Evolutionary conservation across 2,113 vertebrate genomes (phyloP), one percentile per base, ranked within the genome.

Genomic region (Heteronetta atricapilla): DNA sequence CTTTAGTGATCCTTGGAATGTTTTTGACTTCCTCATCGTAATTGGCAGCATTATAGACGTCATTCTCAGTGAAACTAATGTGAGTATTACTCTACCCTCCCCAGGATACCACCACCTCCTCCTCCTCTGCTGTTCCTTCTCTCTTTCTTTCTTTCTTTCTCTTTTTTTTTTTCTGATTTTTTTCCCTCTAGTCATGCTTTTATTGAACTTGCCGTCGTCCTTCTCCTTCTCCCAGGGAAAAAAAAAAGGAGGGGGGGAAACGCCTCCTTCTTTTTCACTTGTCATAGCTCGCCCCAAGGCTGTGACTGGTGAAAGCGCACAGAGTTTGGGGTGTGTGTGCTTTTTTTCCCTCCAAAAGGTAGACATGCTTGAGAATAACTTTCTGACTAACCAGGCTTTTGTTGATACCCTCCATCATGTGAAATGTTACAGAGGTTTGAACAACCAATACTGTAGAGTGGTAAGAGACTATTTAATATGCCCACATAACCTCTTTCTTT

Each of bases 1-100:
- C 99, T 99, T 99, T 99, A 99, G 99, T 99, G 99, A 99, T 99
- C 99, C 99, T 98, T 99, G 99, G 99, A 99, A 99, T 99, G 99
- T 99, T 98, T 99, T 99, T 99, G 99, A 99, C 99, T 99, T 99
- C 99, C 99, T 99, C 98, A 99, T 99, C 99, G 99, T 99, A 98
- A 99, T 99, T 99, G 99, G 99, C 98, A 99, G 99, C 99, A 99
- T 99, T 98, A 99, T 99, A 98, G 99, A 99, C 99, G 99, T 99
- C 99, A 99, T 99, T 99, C 99, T 99, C 98, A 99, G 99, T 99
- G 99, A 99, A 96, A 99, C 99, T 98, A 99, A 99, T 99, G 99
- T 99, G 99, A 99, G 99, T 99, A 99, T 98, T 97, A 98, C 96
- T 97, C 97, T 97, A 98, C 98, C 97, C 97, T 98, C 96, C 97